Conservation (phyloP, 1,140 invertebrate genomes). For the Zaprionus vittiger region DNA sequence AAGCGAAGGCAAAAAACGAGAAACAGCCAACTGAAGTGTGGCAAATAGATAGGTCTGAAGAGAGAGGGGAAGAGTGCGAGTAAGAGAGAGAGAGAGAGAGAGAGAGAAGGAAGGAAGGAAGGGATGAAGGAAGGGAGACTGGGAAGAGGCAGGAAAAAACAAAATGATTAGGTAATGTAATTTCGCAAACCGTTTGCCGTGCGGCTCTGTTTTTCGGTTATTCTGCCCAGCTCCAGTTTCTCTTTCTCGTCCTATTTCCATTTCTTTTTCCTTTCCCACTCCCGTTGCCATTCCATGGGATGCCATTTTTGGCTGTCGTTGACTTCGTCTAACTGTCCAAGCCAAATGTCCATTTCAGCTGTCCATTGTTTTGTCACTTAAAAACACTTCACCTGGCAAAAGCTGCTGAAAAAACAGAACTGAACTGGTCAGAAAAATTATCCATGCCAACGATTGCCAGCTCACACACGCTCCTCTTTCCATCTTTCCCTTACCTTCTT, state of each 20-base stretch:
- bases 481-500: not conserved
- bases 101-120: too few species aligned
- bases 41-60: not conserved
- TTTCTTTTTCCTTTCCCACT: not conserved
- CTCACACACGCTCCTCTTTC: not conserved
- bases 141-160: not conserved
- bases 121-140: not conserved
- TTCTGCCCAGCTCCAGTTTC: not conserved
- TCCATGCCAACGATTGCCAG: conserved; percentile 36
- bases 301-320: conserved; percentile 10
- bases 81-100: not conserved
- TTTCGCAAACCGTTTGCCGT: conserved; percentile 30
- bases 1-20: not conserved
- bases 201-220: not conserved
- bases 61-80: too few species aligned
- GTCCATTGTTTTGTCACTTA: conserved; percentile 73
- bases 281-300: not conserved
- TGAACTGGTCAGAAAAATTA: conserved; percentile 32
- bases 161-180: conserved; percentile 48
- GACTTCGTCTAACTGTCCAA: not conserved
- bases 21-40: conserved; percentile 3
- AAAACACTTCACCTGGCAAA: conserved; percentile 41
- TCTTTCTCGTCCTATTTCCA: not conserved
- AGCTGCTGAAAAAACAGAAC: conserved; percentile 2
- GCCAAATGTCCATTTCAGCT: conserved; percentile 48